Evolutionary conservation across 2,888 invertebrate species (phyloP).

Genomic region (Thecophora atra): DNA sequence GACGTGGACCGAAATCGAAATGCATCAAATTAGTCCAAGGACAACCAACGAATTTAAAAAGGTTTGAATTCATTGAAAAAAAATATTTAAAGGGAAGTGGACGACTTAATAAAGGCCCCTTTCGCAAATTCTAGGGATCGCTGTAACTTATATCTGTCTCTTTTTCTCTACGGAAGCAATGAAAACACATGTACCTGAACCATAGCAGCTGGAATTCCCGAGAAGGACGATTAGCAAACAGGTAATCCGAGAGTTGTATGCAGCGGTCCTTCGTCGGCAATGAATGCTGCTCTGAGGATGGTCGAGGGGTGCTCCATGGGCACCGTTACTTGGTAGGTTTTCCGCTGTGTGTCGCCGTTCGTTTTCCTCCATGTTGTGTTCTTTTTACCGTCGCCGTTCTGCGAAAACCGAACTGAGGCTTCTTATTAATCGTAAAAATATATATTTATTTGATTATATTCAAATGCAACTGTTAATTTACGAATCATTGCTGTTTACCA

Average conservation of each 20-base stretch:
- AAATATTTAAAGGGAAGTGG: not conserved
- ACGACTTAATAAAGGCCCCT: not conserved
- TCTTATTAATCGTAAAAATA: not conserved
- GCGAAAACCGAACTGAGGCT: not conserved
- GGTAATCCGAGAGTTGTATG: slow-evolving; percentile 29
- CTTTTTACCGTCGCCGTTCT: not conserved
- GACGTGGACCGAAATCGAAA: too few species aligned
- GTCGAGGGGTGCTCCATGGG: not conserved
- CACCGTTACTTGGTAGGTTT: not conserved
- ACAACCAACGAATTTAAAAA: not conserved
- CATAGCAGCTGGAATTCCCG: slow-evolving; percentile 26
- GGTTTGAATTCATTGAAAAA: not conserved
- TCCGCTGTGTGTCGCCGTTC: slow-evolving; percentile 12
- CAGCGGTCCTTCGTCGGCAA: not conserved
- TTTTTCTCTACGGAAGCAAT: not conserved
- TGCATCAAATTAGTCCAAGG: too few species aligned
- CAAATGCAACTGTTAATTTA: not conserved
- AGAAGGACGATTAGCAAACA: slow-evolving; percentile 29
- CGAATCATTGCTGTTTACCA: not conserved
- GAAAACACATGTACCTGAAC: slow-evolving; percentile 24
- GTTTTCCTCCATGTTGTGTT: slow-evolving; percentile 25
- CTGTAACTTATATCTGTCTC: not conserved
- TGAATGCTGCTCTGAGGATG: not conserved
- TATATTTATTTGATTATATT: slow-evolving; percentile 13
- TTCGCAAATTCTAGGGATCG: not conserved